phyloP scores from a whole-genome alignment of 2,888 invertebrate genomes.

The Phymatocera aterrima region DNA sequence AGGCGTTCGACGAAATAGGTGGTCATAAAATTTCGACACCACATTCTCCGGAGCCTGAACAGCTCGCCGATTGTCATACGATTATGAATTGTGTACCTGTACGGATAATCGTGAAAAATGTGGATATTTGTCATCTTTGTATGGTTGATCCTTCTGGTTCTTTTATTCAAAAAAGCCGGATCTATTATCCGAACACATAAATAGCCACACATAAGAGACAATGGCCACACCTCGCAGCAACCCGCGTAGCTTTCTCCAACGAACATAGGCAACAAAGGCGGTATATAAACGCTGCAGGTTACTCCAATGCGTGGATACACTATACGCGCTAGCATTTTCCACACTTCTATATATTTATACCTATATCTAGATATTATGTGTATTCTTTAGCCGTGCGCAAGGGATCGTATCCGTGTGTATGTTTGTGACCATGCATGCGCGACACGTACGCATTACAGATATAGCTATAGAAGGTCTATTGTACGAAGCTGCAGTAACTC shows the following conservation, averaged over 20 bases:
- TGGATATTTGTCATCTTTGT: background rate
- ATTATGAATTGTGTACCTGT: no score
- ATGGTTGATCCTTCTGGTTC: background rate
- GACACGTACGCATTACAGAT: conserved; percentile 28
- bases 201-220: background rate
- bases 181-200: background rate
- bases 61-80: no score
- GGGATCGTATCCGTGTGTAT: background rate
- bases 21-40: no score
- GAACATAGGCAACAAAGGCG: conserved; percentile 38
- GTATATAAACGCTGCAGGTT: conserved; percentile 26
- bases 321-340: no score
- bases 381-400: background rate
- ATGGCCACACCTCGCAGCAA: conserved; percentile 33
- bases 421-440: conserved; percentile 23
- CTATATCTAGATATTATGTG: background rate
- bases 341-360: no score
- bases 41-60: no score
- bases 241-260: conserved; percentile 41
- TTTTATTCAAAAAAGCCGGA: background rate
- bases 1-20: no score
- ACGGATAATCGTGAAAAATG: no score
- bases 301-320: background rate
- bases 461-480: background rate
- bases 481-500: conserved; percentile 26